A percentile compares a stretch with the other conserved stretches of the same genome.
Conservation (phyloP, 1,140 invertebrate species). For the Leptonema lineaticorne region DNA sequence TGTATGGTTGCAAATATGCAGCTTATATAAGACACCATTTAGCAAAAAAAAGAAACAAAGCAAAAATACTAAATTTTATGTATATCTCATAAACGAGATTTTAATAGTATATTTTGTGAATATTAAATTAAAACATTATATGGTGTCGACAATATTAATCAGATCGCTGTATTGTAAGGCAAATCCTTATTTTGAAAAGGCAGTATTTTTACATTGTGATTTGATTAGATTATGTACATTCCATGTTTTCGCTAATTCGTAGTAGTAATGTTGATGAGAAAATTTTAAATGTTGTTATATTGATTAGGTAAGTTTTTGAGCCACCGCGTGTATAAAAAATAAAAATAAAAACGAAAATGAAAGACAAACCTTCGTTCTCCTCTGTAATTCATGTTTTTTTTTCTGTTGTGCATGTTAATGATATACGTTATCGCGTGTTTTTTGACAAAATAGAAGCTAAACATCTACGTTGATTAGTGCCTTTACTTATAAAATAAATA, state of each 20-base stretch:
- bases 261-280: not conserved
- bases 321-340: not conserved
- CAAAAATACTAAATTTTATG: too few relatives aligned
- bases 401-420: not conserved
- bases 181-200: not conserved
- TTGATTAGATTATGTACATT: constrained; percentile 9
- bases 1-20: constrained; percentile 16
- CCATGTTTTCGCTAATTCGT: not conserved
- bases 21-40: not conserved
- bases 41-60: not conserved
- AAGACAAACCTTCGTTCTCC: not conserved
- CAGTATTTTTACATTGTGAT: constrained; percentile 16
- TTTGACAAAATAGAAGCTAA: not conserved
- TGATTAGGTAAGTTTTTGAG: not conserved
- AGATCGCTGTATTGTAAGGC: not conserved
- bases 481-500: not conserved
- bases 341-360: not conserved
- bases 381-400: not conserved
- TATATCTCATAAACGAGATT: too few relatives aligned
- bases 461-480: not conserved
- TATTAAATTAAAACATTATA: not conserved
- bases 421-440: not conserved
- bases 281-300: not conserved
- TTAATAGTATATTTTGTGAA: not conserved
- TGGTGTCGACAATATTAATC: not conserved